Conservation (phyloP, 2,113 vertebrate genomes). For the Erythrocercus mccallii region DNA sequence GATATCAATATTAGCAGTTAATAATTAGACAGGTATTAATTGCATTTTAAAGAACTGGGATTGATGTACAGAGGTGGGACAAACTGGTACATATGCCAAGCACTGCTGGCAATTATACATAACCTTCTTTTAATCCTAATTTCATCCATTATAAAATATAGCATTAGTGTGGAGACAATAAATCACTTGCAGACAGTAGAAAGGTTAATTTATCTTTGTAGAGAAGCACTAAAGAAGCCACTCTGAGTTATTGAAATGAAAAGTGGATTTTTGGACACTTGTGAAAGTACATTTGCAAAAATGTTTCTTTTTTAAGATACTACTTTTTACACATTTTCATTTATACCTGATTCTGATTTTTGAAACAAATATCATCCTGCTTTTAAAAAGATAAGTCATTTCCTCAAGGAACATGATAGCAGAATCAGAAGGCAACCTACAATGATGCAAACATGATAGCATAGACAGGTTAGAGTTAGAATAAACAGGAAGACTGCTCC, state of each 20-base stretch:
- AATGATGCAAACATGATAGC: not conserved
- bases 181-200: conserved; percentile 23
- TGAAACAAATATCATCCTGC: not conserved
- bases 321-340: not conserved
- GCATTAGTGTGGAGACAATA: not conserved
- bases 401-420: not conserved
- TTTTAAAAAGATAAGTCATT: not conserved
- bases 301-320: not conserved
- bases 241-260: not conserved
- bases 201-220: conserved; percentile 25
- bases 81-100: not conserved
- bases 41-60: conserved; percentile 24
- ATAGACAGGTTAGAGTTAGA: not conserved
- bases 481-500: not conserved
- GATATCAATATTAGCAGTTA: not conserved
- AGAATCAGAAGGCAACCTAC: not conserved
- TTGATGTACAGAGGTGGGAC: not conserved
- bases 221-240: not conserved
- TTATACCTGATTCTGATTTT: not conserved
- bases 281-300: not conserved
- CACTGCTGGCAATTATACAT: not conserved
- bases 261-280: not conserved
- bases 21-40: conserved; percentile 14
- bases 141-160: conserved; percentile 1
- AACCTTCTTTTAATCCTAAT: conserved; percentile 42